phyloP scores from a whole-genome alignment of 2,113 vertebrate genomes.

The Syngnathus scovelli region DNA sequence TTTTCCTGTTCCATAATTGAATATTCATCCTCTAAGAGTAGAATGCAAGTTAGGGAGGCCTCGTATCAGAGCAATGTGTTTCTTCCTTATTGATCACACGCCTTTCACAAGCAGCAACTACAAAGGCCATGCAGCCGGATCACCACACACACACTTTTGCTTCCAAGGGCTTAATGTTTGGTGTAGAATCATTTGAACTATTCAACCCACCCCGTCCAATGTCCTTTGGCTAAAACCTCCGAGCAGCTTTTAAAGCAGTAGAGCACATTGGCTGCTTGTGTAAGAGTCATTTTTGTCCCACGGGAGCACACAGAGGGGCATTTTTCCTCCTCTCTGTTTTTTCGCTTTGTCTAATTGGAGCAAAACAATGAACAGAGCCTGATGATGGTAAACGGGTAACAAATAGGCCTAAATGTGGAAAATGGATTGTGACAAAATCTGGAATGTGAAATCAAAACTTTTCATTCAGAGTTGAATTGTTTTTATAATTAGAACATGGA shows the following conservation, averaged over 20 bases:
- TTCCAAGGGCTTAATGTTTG: constrained; percentile 21
- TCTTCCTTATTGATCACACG: constrained; percentile 16
- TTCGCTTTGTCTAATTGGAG: constrained; percentile 37
- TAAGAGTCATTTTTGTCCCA: constrained; percentile 43
- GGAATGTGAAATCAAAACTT: background rate
- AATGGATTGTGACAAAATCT: background rate
- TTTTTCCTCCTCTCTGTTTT: constrained; percentile 27
- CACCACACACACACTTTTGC: background rate
- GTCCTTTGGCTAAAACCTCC: constrained; percentile 27
- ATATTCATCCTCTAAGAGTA: background rate
- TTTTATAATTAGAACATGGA: too few relatives aligned
- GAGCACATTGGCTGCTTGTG: constrained; percentile 32
- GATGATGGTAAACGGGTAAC: constrained; percentile 6
- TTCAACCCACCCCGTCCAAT: constrained; percentile 15
- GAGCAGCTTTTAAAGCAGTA: constrained; percentile 35
- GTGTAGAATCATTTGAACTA: constrained; percentile 26
- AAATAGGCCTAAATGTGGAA: constrained; percentile 7
- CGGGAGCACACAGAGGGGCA: constrained; percentile 32
- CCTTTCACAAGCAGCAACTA: constrained; percentile 12
- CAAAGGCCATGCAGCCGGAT: constrained; percentile 24
- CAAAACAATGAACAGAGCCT: constrained; percentile 45
- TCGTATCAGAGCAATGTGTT: background rate
- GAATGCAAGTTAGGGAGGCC: background rate
- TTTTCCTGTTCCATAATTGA: too few relatives aligned
- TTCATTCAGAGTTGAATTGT: background rate